These are phyloP conservation scores for Sebastes alutus DNA, from an alignment of 2,797 vertebrate species.

Conservation along the genomic window DNA sequence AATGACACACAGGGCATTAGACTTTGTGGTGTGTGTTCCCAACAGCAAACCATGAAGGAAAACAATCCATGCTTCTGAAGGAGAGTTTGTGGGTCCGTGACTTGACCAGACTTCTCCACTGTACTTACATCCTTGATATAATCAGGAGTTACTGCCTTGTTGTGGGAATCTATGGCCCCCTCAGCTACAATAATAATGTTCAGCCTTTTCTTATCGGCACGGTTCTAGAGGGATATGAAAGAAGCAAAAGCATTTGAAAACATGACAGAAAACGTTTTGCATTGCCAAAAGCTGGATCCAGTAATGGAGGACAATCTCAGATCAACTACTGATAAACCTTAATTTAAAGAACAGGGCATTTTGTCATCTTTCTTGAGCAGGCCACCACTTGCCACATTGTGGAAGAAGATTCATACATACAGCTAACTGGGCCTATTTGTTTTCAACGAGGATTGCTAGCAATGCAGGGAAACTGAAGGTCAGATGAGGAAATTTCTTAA, in stretches of 20 bases:
- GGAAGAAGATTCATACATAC: neutral
- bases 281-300: constrained; percentile 43
- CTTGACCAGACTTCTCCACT: neutral
- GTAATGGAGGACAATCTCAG: neutral
- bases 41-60: neutral
- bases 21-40: neutral
- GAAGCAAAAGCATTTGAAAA: constrained; percentile 26
- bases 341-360: neutral
- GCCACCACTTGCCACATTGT: constrained; percentile 8
- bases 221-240: constrained; percentile 84
- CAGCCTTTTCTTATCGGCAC: constrained; percentile 94
- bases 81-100: neutral
- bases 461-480: neutral
- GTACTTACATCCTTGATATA: constrained; percentile 93
- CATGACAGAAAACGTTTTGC: constrained; percentile 58
- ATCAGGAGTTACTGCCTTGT: constrained; percentile 91
- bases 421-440: neutral
- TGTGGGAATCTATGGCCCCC: constrained; percentile 93
- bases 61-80: constrained; percentile 13
- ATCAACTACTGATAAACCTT: neutral
- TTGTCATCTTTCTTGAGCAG: neutral
- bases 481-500: neutral
- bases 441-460: neutral
- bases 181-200: constrained; percentile 98
- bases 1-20: neutral